These are phyloP conservation scores for Leptinotarsa juncta DNA, from an alignment of 2,888 invertebrate genomes.

Conservation along the genomic window DNA sequence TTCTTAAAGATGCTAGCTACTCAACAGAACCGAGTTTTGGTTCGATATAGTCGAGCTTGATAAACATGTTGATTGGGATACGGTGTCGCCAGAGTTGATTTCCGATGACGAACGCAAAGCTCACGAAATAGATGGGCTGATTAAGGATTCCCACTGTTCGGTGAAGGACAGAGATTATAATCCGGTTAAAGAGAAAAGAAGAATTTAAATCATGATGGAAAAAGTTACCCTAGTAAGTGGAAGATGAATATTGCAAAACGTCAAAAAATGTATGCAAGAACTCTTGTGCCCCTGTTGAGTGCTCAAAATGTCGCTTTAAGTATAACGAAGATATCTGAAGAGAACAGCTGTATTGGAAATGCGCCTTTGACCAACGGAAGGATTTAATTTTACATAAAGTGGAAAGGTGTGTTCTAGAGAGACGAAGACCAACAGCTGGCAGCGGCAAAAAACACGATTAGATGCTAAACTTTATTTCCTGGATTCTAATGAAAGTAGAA, in stretches of 20 bases:
- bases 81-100: background rate
- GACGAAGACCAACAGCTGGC: constrained; percentile 30
- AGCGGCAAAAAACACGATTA: constrained; percentile 19
- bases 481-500: background rate
- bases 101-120: background rate
- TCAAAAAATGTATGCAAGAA: constrained; percentile 20
- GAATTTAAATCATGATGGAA: constrained; percentile 18
- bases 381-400: constrained; percentile 40
- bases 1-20: background rate
- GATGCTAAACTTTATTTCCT: background rate
- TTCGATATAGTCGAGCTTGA: background rate
- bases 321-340: constrained; percentile 14
- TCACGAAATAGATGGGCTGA: background rate
- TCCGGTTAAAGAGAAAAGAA: background rate
- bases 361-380: constrained; percentile 40
- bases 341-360: constrained; percentile 29
- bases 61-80: background rate
- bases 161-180: background rate
- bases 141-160: background rate
- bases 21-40: background rate
- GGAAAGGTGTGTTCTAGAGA: constrained; percentile 33
- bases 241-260: constrained; percentile 15
- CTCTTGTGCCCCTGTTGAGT: constrained; percentile 16
- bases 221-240: constrained; percentile 16
- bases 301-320: constrained; percentile 28